These are phyloP conservation scores for Bovichtus diacanthus DNA, from an alignment of 2,797 vertebrate species.

Conservation along the genomic window DNA sequence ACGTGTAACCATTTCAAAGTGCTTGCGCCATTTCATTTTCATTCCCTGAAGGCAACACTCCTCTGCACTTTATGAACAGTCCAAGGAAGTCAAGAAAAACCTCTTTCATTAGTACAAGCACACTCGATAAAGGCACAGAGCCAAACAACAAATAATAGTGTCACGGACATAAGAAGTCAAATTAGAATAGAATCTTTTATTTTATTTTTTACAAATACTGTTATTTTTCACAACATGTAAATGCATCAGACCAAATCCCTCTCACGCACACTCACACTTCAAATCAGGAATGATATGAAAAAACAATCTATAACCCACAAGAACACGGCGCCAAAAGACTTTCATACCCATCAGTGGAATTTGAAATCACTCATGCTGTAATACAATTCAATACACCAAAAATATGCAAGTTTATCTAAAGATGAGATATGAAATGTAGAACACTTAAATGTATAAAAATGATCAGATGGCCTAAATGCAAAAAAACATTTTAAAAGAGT, in stretches of 20 bases:
- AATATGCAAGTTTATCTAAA: not conserved
- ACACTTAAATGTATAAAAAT: conserved; percentile 28
- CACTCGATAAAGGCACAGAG: not conserved
- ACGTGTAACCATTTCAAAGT: conserved; percentile 63
- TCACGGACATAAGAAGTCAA: conserved; percentile 19
- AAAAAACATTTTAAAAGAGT: conserved; percentile 32
- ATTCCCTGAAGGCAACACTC: conserved; percentile 35
- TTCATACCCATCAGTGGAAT: conserved; percentile 35
- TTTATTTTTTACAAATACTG: conserved; percentile 67
- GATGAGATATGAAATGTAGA: conserved; percentile 14
- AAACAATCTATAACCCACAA: conserved; percentile 22
- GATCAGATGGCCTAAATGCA: conserved; percentile 38
- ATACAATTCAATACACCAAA: conserved; percentile 17
- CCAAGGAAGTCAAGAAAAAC: conserved; percentile 23
- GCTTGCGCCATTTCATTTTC: conserved; percentile 44
- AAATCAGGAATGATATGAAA: conserved; percentile 34
- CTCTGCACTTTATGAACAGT: conserved; percentile 38
- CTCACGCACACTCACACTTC: conserved; percentile 15
- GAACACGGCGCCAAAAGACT: conserved; percentile 2
- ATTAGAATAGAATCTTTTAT: conserved; percentile 72
- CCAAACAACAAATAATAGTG: not conserved
- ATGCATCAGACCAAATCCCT: conserved; percentile 42
- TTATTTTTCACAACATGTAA: conserved; percentile 50
- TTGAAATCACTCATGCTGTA: conserved; percentile 36
- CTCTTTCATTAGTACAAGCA: not conserved